Evolutionary conservation across 1,140 invertebrate species (phyloP).

Genomic region (Telenomus remus): DNA sequence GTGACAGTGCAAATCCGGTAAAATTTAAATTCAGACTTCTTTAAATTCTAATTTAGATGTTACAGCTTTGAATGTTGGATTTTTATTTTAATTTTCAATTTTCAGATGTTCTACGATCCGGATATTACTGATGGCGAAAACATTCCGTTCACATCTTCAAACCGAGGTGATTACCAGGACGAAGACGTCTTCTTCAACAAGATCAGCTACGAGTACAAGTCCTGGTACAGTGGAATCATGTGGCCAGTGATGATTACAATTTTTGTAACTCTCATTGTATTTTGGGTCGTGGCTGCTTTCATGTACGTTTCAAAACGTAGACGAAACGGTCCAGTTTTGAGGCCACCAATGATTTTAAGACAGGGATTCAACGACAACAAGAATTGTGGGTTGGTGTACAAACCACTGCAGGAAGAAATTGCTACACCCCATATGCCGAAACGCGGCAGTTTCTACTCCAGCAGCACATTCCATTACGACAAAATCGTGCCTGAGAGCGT

Average conservation of each 20-base stretch:
- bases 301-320: conserved; percentile 64
- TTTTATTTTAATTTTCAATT: too few species aligned
- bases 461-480: conserved; percentile 79
- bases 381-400: conserved; percentile 75
- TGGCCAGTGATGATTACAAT: conserved; percentile 64
- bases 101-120: conserved; percentile 37
- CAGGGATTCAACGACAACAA: conserved; percentile 70
- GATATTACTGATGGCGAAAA: conserved; percentile 53
- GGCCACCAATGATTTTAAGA: conserved; percentile 70
- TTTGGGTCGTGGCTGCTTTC: conserved; percentile 60
- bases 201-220: conserved; percentile 47
- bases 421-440: conserved; percentile 74
- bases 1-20: conserved; percentile 32
- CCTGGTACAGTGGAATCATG: conserved; percentile 62
- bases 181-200: conserved; percentile 9
- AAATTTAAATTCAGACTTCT: background rate
- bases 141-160: conserved; percentile 53
- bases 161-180: conserved; percentile 63
- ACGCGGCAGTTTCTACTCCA: conserved; percentile 78
- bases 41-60: too few species aligned
- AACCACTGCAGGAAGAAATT: conserved; percentile 74
- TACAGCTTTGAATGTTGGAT: too few species aligned
- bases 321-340: conserved; percentile 68
- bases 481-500: conserved; percentile 80
- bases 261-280: conserved; percentile 58